A percentile compares a stretch with the other conserved stretches of the same genome.
Evolutionary conservation across 2,888 invertebrate species (phyloP).

Genomic region (Netelia melanura): DNA sequence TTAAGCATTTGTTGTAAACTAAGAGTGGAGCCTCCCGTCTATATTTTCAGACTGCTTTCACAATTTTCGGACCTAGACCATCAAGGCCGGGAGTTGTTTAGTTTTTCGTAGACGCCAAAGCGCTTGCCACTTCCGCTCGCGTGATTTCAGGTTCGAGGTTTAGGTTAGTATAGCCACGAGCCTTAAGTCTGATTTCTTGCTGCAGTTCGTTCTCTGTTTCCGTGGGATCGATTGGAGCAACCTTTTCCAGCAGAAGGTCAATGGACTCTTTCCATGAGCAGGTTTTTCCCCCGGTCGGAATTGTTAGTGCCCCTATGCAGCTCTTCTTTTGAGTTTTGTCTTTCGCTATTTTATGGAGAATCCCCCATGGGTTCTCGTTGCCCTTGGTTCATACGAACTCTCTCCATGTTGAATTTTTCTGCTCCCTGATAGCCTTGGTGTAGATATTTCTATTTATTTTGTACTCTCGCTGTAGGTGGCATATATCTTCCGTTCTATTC

Average conservation of each 20-base stretch:
- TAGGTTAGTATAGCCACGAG: no score
- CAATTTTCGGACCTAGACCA: conserved; percentile 5
- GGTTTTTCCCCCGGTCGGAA: no score
- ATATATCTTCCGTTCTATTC: background rate
- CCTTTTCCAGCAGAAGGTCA: no score
- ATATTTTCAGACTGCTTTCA: conserved; percentile 3
- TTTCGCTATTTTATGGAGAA: conserved; percentile 22
- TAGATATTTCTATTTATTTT: conserved; percentile 15
- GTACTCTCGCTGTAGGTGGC: no score
- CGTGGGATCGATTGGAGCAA: no score
- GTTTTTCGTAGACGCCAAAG: conserved; percentile 11
- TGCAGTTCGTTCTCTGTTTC: no score
- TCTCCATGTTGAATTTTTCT: conserved; percentile 25
- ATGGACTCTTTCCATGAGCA: no score
- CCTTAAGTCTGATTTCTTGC: no score
- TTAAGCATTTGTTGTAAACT: conserved; percentile 59
- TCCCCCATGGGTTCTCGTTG: conserved; percentile 41
- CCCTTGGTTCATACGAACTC: conserved; percentile 16
- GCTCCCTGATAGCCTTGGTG: conserved; percentile 1
- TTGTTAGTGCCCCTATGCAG: background rate
- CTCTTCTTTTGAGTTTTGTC: background rate
- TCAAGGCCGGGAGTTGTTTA: conserved; percentile 31
- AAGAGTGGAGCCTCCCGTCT: background rate
- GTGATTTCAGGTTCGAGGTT: no score
- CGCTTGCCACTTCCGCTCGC: background rate